Percentiles rank a stretch among this genome's conserved stretches.
Conservation (phyloP, 2,888 invertebrate species). For the Arenicola marina region DNA sequence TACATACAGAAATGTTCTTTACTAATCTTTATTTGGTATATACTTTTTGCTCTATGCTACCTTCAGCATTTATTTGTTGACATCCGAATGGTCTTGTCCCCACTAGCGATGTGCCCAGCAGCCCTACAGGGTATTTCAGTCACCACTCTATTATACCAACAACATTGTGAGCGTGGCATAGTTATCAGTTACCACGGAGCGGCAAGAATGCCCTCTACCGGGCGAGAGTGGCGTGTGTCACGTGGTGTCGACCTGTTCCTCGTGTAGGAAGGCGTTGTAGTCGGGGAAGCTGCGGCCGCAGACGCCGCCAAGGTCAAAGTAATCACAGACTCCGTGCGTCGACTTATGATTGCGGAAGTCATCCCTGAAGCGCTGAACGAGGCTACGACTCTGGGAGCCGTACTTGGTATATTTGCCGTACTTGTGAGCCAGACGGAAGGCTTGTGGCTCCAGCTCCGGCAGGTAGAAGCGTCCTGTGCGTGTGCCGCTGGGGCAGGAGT, state of each 20-base stretch:
- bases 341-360: not conserved
- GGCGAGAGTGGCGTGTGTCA: no score
- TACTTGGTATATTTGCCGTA: conserved; percentile 2
- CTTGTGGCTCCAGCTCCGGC: not conserved
- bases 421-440: not conserved
- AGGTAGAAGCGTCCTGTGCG: conserved; percentile 11
- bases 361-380: not conserved
- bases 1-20: no score
- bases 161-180: no score
- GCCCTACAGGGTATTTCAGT: no score
- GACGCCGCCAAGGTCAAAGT: conserved; percentile 11
- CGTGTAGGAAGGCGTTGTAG: conserved; percentile 6
- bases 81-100: no score
- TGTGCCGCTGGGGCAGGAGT: conserved; percentile 16
- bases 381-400: not conserved
- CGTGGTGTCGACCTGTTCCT: not conserved
- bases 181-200: no score
- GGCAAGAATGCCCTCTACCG: no score
- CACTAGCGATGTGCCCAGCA: no score
- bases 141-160: no score
- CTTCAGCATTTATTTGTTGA: no score
- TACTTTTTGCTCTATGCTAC: no score
- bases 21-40: no score
- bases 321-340: conserved; percentile 14
- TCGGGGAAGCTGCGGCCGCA: conserved; percentile 15